Evolutionary conservation across 2,888 invertebrate species (phyloP), one percentile per base, ranked within the genome.

Genomic region (Plutella xylostella): DNA sequence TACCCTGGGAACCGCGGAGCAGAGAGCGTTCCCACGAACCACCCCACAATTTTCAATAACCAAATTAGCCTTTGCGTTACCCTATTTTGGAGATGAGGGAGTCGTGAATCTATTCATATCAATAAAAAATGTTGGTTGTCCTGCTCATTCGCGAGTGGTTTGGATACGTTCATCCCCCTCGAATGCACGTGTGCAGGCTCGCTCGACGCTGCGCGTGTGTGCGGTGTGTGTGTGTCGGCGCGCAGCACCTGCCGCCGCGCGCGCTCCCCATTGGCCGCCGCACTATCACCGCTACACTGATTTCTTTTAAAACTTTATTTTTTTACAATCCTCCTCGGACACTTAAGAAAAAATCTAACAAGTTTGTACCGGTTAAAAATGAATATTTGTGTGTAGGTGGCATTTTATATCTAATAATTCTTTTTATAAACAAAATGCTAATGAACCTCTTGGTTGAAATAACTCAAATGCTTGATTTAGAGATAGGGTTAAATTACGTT

Each of bases 21-120:
- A 73, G 70, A 77, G 73, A 78, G 83, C 85, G 86, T 89, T 89
- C 89, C 88, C 89, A 89, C 89, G 88, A 85, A 78, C 83, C 76
- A 85, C 84, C 84, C 84, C 85, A 79, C 82, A 78, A 82, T 82
- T 79, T 80, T 78, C 83, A 83, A 84, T 85, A 85, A 84, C 83
- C 84, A 85, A 85, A 85, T 85, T 84, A 84, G 83, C 82, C 80
- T 83, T 84, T 82, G 79, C 83, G 83, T 84, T 85, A 84, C 84
- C 84, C 84, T 80, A 83, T 84, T 82, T 84, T 76, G 79, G 74
- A 80, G 79, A 82, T 74, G 79, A 75, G 78, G 79, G 79, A 82
- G 76, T 82, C 76, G 77, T 82, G 84, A 80, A 83, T 83, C 79
- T 82, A 82, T 82, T 78, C 79, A 75, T 68, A 65, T 68, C 66